Evolutionary conservation across 2,797 vertebrate species (phyloP), one percentile per base, ranked within the genome.

Genomic region (Melanotaenia pygmaea): DNA sequence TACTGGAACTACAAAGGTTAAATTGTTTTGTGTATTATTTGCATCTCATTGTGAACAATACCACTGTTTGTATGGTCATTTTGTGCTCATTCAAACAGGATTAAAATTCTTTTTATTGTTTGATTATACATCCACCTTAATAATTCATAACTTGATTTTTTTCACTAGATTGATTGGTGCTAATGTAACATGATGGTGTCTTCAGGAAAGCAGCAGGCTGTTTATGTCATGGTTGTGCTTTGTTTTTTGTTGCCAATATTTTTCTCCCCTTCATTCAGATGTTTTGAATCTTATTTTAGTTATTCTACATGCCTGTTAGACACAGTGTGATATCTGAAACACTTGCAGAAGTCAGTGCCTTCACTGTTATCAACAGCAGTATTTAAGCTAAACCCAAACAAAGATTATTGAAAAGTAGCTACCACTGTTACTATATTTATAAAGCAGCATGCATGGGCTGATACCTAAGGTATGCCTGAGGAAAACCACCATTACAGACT

Each of bases 1-100:
- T 68, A 35, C 22, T 35, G 61, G 67, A 22, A 85, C 54, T n/a
- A 50, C 4, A 51, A 1, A 1, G 18, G 1, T 56, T 43, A 43
- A 20, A 47, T 8, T 5, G 1, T 47, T 47, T 20, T 47, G 12
- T n/a, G 6, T 47, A 47, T 47, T 20, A 47, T 20, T 45, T 45
- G 16, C 14, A 7, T 47, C 18, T 47, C 18, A 2, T 20, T 47
- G 18, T 47, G 18, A 47, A 6, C 43, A 47, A 47, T 47, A 47
- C 43, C 18, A 47, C 18, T 6, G 18, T 47, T 5, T 43, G 16
- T 14, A 40, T 40, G 14, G 38, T 40, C 16, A 43, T 18, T 43
- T 18, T 43, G 16, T 43, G 14, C 16, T 16, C 1, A 43, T 43
- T 16, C 40, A 43, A 40, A 43, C 40, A 43, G 13, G 40, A 43